Evolutionary conservation across 2,888 invertebrate genomes (phyloP).

Genomic region (Rhaphigaster nebulosa): DNA sequence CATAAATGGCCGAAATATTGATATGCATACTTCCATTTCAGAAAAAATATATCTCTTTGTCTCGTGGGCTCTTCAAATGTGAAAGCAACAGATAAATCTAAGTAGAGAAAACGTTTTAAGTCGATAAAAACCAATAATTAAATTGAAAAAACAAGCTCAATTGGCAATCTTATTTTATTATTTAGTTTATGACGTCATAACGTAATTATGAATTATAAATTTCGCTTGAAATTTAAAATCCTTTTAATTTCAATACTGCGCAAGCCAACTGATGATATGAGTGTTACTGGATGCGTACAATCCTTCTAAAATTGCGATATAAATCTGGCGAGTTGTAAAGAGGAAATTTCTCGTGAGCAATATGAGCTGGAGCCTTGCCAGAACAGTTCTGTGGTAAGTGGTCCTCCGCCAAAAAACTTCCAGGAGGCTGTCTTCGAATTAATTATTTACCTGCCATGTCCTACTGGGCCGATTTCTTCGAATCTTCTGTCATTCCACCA

Average conservation of each 20-base stretch:
- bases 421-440: not conserved
- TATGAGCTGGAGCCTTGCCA: not conserved
- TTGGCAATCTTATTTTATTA: too few relatives aligned
- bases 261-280: not conserved
- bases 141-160: too few relatives aligned
- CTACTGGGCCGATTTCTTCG: not conserved
- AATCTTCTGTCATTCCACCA: not conserved
- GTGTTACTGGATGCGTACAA: not conserved
- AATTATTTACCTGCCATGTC: conserved; percentile 16
- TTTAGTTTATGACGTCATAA: too few relatives aligned
- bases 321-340: not conserved
- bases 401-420: conserved; percentile 6
- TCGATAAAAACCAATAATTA: too few relatives aligned
- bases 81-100: too few relatives aligned
- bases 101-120: too few relatives aligned
- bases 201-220: too few relatives aligned
- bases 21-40: too few relatives aligned
- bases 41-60: too few relatives aligned
- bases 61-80: too few relatives aligned
- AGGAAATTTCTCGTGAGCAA: not conserved
- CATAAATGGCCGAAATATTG: too few relatives aligned
- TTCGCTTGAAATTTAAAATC: not conserved
- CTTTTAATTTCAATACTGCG: not conserved
- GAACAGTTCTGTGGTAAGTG: not conserved
- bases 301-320: not conserved